Evolutionary conservation across 1,140 invertebrate genomes (phyloP).

Genomic region (Planococcus citri): DNA sequence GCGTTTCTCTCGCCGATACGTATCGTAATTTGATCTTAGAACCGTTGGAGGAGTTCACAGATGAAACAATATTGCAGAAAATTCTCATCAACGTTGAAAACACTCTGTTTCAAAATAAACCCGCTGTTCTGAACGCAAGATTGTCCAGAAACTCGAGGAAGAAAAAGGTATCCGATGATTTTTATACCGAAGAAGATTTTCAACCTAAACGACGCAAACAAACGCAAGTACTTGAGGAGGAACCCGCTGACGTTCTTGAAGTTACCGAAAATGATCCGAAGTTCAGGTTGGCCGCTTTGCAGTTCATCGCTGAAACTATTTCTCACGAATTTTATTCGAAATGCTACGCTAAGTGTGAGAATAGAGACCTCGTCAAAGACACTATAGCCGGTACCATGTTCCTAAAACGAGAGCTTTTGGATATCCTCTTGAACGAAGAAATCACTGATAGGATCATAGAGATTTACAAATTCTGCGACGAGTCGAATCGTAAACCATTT

Average conservation of each 20-base stretch:
- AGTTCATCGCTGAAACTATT: neutral
- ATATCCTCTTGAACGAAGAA: neutral
- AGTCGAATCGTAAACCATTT: neutral
- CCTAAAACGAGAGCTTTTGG: too few relatives aligned
- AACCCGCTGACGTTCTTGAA: too few relatives aligned
- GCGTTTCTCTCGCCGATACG: neutral
- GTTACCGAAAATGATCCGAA: too few relatives aligned
- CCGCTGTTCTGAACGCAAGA: neutral
- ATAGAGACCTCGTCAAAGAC: too few relatives aligned
- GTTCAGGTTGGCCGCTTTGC: too few relatives aligned
- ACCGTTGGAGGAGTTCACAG: neutral
- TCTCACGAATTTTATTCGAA: neutral
- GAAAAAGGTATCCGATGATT: too few relatives aligned
- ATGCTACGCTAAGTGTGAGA: neutral
- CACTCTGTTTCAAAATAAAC: neutral
- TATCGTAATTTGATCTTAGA: neutral
- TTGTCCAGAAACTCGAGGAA: too few relatives aligned
- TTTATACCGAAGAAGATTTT: too few relatives aligned
- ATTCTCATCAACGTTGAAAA: neutral
- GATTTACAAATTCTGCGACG: neutral
- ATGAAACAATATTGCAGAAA: neutral
- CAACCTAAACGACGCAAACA: too few relatives aligned
- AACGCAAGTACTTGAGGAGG: too few relatives aligned
- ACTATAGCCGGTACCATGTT: too few relatives aligned
- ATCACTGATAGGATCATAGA: neutral